A percentile compares a stretch with the other conserved stretches of the same genome.
These are phyloP conservation scores for Melipona quadrifasciata DNA, from an alignment of 1,140 invertebrate species.

Conservation along the genomic window DNA sequence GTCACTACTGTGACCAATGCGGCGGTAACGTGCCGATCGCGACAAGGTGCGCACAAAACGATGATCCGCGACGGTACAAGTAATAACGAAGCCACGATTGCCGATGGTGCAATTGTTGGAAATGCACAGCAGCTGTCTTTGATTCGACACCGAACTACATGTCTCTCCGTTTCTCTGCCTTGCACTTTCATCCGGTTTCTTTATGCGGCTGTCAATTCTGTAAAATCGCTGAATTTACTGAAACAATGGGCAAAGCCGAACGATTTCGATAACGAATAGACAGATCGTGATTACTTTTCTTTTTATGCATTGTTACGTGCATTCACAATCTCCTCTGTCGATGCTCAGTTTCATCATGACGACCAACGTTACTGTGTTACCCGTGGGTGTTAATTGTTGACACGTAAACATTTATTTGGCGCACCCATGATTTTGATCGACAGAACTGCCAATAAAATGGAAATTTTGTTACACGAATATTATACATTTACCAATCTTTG, in stretches of 20 bases:
- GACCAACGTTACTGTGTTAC: background rate
- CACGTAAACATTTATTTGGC: no score
- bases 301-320: background rate
- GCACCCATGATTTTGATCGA: no score
- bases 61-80: background rate
- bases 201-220: background rate
- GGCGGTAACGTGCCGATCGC: background rate
- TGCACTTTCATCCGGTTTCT: background rate
- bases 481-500: no score
- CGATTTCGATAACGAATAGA: background rate
- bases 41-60: background rate
- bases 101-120: background rate
- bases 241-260: background rate
- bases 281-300: background rate
- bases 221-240: background rate
- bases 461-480: no score
- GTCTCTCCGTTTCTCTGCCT: background rate
- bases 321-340: background rate
- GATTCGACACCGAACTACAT: background rate
- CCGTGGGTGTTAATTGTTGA: no score
- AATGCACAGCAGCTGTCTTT: background rate
- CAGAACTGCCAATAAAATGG: no score
- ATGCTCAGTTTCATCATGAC: background rate
- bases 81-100: background rate
- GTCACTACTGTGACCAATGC: background rate